Conservation (phyloP, 2,113 vertebrate species). For the Phaetusa simplex region DNA sequence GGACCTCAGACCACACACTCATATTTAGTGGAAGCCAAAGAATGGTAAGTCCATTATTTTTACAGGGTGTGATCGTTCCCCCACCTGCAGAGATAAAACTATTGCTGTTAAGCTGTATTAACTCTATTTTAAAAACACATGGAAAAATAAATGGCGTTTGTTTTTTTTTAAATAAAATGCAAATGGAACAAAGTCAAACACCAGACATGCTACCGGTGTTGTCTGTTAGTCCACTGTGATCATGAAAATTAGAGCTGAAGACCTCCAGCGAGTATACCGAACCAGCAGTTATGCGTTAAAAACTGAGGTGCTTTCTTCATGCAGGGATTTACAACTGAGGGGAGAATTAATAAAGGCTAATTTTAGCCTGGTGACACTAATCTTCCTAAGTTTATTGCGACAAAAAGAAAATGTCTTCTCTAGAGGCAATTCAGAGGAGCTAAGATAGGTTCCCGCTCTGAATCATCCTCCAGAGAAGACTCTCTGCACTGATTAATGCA, state of each 20-base stretch:
- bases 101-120: not conserved
- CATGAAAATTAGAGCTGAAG: not conserved
- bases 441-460: not conserved
- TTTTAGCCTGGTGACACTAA: not conserved
- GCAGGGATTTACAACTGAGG: not conserved
- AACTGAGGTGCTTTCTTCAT: not conserved
- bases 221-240: not conserved
- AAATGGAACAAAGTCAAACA: not conserved
- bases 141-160: not conserved
- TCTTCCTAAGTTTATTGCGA: not conserved
- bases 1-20: constrained; percentile 52
- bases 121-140: not conserved
- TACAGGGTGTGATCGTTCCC: constrained; percentile 29
- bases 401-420: not conserved
- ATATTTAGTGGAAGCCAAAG: not conserved
- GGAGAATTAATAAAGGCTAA: not conserved
- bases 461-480: not conserved
- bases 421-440: not conserved
- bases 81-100: constrained; percentile 50
- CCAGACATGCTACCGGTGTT: not conserved
- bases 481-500: not conserved
- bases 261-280: not conserved
- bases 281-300: not conserved
- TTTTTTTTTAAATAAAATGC: not conserved
- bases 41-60: constrained; percentile 41